Base-by-base conservation (phyloP, 2,888 invertebrate genomes). In the Andrena minutula region DNA sequence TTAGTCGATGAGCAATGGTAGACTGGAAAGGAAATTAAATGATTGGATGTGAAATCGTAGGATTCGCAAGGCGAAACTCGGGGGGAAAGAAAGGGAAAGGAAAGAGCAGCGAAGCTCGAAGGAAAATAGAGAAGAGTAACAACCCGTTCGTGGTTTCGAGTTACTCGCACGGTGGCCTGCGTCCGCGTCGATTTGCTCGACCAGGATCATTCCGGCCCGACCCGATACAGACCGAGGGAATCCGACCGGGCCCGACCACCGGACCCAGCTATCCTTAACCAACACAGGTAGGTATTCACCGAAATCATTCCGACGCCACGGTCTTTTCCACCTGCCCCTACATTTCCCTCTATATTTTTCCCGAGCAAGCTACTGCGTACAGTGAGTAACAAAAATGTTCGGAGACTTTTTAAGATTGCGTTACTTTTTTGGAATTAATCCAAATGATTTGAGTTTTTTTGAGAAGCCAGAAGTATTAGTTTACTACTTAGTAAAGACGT, bases 121-220 rank as follows among this genome's bases (percentile, higher is more conserved):
- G 72, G 47, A 47, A 80, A 80, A 75, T 74, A 72, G 75, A 82
- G 75, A 78, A 85, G 81, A 86, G 83, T 75, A 82, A 76, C 68
- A 26, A 56, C 10, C 51, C 51, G 71, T 51, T 79, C 71, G 66
- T 49, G 82, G 87, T 89, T 88, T 90, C 90, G 88, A 79, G 86
- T 90, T 90, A 89, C 90, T 75, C 83, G 88, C 84, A 86, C 82
- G 89, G 83, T 86, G 88, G 85, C 79, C 56, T 28, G 56, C 53
- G 32, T 12, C 47, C 75, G 68, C 28, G 65, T 68, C 68, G 74
- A 75, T 68, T 68, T 66, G 47, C 32, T 6, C 69, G 68, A n/a
- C n/a, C 71, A 32, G 47, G 61, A 47, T 51, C 71, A 61, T 49
- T 35, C 20, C 41, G 63, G 41, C 30, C 35, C 70, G 32, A 32